phyloP scores from a whole-genome alignment of 2,888 invertebrate genomes.

The Drosophila merina region DNA sequence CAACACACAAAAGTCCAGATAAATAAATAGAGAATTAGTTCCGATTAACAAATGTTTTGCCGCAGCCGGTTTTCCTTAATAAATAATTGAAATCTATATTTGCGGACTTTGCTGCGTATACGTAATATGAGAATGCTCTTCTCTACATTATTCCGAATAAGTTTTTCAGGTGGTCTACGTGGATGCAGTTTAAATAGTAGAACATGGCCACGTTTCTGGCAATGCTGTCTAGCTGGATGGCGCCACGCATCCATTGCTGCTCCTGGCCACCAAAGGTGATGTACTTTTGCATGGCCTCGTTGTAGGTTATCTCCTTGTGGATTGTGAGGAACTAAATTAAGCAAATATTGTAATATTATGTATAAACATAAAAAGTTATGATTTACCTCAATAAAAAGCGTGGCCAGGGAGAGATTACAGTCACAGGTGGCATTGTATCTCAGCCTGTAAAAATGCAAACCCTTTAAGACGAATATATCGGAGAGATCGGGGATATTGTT shows the following conservation, averaged over 20 bases:
- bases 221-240: slow-evolving; percentile 42
- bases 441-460: slow-evolving; percentile 59
- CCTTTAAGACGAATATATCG: slow-evolving; percentile 60
- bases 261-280: slow-evolving; percentile 39
- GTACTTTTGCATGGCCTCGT: slow-evolving; percentile 52
- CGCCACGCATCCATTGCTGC: slow-evolving; percentile 45
- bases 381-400: slow-evolving; percentile 57
- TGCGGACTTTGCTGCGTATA: slow-evolving; percentile 35
- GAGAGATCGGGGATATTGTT: slow-evolving; percentile 56
- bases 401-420: slow-evolving; percentile 55
- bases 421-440: slow-evolving; percentile 57
- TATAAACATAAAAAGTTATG: neutral
- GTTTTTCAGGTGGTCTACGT: slow-evolving; percentile 52
- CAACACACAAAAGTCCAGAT: slow-evolving; percentile 13
- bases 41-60: slow-evolving; percentile 46
- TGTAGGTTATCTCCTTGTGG: slow-evolving; percentile 51
- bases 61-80: slow-evolving; percentile 10
- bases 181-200: slow-evolving; percentile 50
- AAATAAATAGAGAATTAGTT: slow-evolving; percentile 42
- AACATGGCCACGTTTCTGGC: slow-evolving; percentile 51
- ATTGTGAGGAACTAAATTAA: slow-evolving; percentile 50
- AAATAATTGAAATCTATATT: neutral
- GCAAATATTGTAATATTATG: neutral
- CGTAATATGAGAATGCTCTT: slow-evolving; percentile 33
- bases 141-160: slow-evolving; percentile 52